A percentile compares a stretch with the other conserved stretches of the same genome.
Conservation (phyloP, 92 coral and sea anemone species). For the Galaxea fascicularis region DNA sequence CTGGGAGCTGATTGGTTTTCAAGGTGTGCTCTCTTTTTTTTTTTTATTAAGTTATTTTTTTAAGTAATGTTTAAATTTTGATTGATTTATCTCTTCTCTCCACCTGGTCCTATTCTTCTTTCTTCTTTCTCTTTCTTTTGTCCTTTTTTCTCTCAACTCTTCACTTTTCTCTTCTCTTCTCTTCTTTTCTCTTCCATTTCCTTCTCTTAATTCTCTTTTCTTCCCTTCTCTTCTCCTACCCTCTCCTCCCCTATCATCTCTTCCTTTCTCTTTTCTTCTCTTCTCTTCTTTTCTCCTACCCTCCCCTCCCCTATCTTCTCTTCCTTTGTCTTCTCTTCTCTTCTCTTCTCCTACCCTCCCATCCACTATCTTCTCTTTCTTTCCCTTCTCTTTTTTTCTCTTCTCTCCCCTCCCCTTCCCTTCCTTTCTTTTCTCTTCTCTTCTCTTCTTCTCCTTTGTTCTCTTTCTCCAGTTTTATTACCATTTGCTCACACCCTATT, state of each 20-base stretch:
- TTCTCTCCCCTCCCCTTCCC: background rate
- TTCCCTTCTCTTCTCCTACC: background rate
- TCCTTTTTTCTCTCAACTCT: background rate
- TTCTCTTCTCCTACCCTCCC: background rate
- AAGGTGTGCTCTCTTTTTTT: constrained; percentile 67
- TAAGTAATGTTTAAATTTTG: no score
- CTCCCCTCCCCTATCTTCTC: background rate
- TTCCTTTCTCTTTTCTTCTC: background rate
- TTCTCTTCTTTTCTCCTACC: background rate
- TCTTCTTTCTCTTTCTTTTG: no score
- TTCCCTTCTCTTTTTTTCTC: background rate
- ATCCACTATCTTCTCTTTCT: background rate
- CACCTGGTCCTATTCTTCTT: no score
- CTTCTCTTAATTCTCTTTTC: background rate
- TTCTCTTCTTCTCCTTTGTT: background rate
- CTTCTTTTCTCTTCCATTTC: background rate
- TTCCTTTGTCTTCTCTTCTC: background rate
- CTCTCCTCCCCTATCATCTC: background rate
- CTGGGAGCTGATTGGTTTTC: constrained; percentile 99
- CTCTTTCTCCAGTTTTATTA: background rate
- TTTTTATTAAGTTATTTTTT: background rate
- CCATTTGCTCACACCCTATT: background rate
- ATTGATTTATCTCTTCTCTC: no score
- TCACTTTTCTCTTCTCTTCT: background rate
- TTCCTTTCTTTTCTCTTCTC: background rate